These are phyloP conservation scores for Microvelia longipes DNA, from an alignment of 1,140 invertebrate genomes.

Conservation along the genomic window DNA sequence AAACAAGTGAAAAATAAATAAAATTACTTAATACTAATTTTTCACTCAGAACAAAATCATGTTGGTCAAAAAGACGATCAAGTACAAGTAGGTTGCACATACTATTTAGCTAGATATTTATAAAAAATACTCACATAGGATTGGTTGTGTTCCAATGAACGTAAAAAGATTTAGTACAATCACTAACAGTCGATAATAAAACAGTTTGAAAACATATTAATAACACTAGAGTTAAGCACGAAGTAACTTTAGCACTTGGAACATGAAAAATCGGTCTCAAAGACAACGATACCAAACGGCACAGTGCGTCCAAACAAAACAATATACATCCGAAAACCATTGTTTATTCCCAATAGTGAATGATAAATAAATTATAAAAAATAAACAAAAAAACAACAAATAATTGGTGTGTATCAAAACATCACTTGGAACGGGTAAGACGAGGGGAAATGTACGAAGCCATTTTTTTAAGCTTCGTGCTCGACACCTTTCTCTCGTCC, in stretches of 20 bases:
- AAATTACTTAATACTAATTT: no score
- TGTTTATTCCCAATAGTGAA: slow-evolving; percentile 9
- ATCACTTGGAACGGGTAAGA: slow-evolving; percentile 4
- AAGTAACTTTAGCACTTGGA: slow-evolving; percentile 33
- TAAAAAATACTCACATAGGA: slow-evolving; percentile 44
- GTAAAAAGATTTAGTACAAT: slow-evolving; percentile 64
- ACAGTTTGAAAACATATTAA: slow-evolving; percentile 62
- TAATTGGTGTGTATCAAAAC: slow-evolving; percentile 3
- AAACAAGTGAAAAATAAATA: no score
- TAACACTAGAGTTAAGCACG: slow-evolving; percentile 49
- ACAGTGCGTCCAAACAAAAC: slow-evolving; percentile 12
- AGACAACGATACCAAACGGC: slow-evolving; percentile 13
- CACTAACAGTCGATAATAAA: slow-evolving; percentile 51
- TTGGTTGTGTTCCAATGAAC: slow-evolving; percentile 77
- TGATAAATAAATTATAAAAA: no score
- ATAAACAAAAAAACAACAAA: no score
- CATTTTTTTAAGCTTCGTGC: slow-evolving; percentile 18
- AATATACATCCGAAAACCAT: slow-evolving; percentile 19
- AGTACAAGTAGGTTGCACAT: no score
- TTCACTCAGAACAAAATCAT: no score
- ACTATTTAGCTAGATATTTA: not conserved
- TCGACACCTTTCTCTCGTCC: slow-evolving; percentile 3
- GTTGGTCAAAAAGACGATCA: no score
- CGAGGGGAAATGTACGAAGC: slow-evolving; percentile 11
- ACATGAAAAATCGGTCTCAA: slow-evolving; percentile 18